phyloP scores from a whole-genome alignment of 2,888 invertebrate species.

The Gonocerus acuteangulatus region DNA sequence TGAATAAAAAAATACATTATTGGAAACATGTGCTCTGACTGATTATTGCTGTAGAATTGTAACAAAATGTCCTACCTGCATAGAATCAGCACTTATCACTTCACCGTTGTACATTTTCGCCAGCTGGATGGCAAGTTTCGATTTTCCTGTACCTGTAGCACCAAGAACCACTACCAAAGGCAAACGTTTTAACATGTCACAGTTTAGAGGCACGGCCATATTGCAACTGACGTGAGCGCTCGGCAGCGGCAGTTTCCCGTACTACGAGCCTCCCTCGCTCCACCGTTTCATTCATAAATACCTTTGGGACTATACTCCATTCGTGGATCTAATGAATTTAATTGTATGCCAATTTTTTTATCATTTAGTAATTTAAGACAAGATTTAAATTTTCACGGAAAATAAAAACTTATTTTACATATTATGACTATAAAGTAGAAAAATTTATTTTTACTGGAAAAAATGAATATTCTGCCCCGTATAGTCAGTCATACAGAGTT shows the following conservation, averaged over 20 bases:
- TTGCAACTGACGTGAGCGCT: slow-evolving; percentile 23
- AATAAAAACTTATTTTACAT: no score
- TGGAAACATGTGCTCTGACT: slow-evolving; percentile 1
- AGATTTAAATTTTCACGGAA: no score
- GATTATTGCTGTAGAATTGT: background rate
- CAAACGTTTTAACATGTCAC: slow-evolving; percentile 45
- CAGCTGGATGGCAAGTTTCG: slow-evolving; percentile 86
- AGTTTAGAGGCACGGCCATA: slow-evolving; percentile 30
- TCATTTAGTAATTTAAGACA: no score
- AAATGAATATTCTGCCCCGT: no score
- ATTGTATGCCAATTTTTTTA: no score
- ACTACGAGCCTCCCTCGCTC: background rate
- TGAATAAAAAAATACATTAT: background rate
- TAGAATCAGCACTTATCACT: slow-evolving; percentile 96
- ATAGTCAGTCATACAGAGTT: no score
- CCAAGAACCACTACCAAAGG: slow-evolving; percentile 67
- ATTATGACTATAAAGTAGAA: no score
- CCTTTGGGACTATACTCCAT: no score
- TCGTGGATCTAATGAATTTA: no score
- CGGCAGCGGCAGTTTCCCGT: background rate
- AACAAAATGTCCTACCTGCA: slow-evolving; percentile 67
- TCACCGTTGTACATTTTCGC: slow-evolving; percentile 79
- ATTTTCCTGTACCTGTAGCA: slow-evolving; percentile 95
- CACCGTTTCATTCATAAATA: no score
- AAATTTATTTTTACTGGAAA: no score